Evolutionary conservation across 2,888 invertebrate species (phyloP), one percentile per base, ranked within the genome.

Genomic region (Noctua pronuba): DNA sequence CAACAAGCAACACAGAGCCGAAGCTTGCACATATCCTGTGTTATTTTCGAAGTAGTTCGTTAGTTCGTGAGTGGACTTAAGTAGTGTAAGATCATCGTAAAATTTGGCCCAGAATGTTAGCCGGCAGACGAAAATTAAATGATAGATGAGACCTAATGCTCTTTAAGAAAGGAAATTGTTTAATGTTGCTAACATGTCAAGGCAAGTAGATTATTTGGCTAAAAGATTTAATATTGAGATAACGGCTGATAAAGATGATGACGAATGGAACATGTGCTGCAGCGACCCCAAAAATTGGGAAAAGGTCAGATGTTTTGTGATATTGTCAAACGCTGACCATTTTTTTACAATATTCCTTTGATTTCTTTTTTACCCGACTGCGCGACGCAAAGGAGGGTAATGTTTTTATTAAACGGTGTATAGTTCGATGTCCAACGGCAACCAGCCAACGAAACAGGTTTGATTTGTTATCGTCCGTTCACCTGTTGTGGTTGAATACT

Each of bases 391-490:
- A n/a, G n/a, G n/a, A n/a, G n/a, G n/a, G n/a, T n/a, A n/a, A n/a
- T n/a, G n/a, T n/a, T n/a, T n/a, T n/a, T n/a, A n/a, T n/a, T n/a
- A 28, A 24, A 62, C 35, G 18, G 21, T 44, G 13, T 44, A 58
- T 66, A 41, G 31, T 62, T 24, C 28, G 52, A 64, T 55, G 60
- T 24, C 46, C 35, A 18, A 52, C 28, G 28, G 44, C 64, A 55
- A 35, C 35, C 21, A 60, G 49, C 35, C 21, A n/a, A 69, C 28
- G 49, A 64, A 82, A 82, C 80, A 11, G 67, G 82, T 81, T 77
- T 66, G 38, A 70, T 67, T 46, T 62, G 49, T 72, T 77, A 81
- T 82, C 82, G 82, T 71, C n/a, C 62, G 58, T 77, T 81, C 72
- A 55, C 55, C 62, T 67, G 55, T 16, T 41, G 44, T 38, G 52